Conservation (phyloP, 2,888 invertebrate species). For the Escarpia spicata region DNA sequence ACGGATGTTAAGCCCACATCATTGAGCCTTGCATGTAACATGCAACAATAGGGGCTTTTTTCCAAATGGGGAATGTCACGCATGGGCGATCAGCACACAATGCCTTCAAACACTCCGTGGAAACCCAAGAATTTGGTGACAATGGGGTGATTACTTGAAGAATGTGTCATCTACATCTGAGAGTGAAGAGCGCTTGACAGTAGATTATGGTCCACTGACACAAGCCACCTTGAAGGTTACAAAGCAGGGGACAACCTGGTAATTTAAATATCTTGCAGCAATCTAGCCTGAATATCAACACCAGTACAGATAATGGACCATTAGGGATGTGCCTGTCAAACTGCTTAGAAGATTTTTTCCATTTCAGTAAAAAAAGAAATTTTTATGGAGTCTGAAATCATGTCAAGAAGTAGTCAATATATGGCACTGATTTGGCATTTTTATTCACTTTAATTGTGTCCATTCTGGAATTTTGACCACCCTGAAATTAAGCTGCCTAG, state of each 20-base stretch:
- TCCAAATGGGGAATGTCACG: background rate
- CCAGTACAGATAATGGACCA: background rate
- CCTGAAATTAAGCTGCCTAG: background rate
- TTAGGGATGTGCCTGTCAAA: background rate
- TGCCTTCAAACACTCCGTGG: background rate
- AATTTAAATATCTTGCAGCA: background rate
- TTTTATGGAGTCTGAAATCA: no score
- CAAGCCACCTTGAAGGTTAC: background rate
- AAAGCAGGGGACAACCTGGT: background rate
- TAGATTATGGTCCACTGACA: background rate
- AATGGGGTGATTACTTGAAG: conserved; percentile 12
- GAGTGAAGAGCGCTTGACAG: background rate
- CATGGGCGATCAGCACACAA: background rate
- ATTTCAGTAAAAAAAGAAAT: background rate
- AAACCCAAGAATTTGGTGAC: background rate
- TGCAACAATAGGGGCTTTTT: background rate
- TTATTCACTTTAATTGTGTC: background rate
- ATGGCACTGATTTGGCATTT: background rate
- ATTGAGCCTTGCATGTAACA: background rate
- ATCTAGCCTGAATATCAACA: background rate
- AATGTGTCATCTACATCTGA: background rate
- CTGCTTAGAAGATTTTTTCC: background rate
- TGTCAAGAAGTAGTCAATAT: background rate
- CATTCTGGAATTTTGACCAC: background rate
- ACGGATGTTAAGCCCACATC: background rate